These are phyloP conservation scores for Perdita meconis DNA, from an alignment of 2,888 invertebrate genomes.

Conservation along the genomic window DNA sequence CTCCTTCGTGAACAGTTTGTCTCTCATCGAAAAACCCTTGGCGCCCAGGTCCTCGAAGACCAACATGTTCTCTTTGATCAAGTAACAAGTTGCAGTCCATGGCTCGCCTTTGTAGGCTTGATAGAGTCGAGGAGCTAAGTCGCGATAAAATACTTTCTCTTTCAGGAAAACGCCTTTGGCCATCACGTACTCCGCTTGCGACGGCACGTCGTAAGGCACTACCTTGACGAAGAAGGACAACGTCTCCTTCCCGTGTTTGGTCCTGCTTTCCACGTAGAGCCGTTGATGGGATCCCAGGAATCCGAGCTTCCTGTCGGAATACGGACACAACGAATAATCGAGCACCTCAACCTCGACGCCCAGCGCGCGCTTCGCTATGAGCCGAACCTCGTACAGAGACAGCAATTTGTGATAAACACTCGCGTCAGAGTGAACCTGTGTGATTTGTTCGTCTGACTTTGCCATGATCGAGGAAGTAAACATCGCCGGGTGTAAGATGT, in stretches of 20 bases:
- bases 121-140: slow-evolving; percentile 83
- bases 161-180: slow-evolving; percentile 85
- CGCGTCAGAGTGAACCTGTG: background rate
- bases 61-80: slow-evolving; percentile 75
- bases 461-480: slow-evolving; percentile 23
- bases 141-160: slow-evolving; percentile 84
- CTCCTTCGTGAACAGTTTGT: slow-evolving; percentile 70
- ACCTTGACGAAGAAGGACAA: slow-evolving; percentile 87
- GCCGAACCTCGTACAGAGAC: slow-evolving; percentile 59
- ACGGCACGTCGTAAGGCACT: slow-evolving; percentile 85
- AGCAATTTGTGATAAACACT: slow-evolving; percentile 44
- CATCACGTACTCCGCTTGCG: slow-evolving; percentile 85
- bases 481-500: background rate
- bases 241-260: slow-evolving; percentile 30
- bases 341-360: slow-evolving; percentile 57
- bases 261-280: slow-evolving; percentile 61
- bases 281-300: slow-evolving; percentile 75
- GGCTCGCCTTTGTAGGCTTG: slow-evolving; percentile 67
- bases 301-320: slow-evolving; percentile 75
- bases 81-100: slow-evolving; percentile 80
- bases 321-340: slow-evolving; percentile 67
- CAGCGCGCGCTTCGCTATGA: slow-evolving; percentile 49
- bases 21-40: slow-evolving; percentile 74
- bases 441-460: background rate
- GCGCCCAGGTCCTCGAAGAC: slow-evolving; percentile 83